Base-by-base conservation (phyloP, 2,797 vertebrate genomes). In the Catostomus latipinnis region DNA sequence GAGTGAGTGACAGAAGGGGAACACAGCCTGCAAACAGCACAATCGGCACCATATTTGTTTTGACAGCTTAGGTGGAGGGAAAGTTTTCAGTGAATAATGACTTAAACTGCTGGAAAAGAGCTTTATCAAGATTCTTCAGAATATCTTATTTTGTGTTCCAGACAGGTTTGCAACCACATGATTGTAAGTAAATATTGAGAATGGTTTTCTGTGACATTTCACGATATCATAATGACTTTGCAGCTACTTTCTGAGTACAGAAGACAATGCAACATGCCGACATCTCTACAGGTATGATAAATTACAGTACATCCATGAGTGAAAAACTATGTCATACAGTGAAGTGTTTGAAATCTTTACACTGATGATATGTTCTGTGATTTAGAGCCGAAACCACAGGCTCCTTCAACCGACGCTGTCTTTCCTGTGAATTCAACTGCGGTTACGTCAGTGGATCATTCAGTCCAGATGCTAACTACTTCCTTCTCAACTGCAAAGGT, bases 231-330 rank as follows among this genome's bases (percentile, higher is more conserved):
- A 34, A 53, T 61, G 67, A 50, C 2, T 89, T 85, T 66, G 48
- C 92, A 99, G 98, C 88, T 99, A 99, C 85, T 99, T 99, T 84
- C 93, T 98, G 86, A 99, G 98, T 91, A 99, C 97, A 2, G 98
- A 99, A 87, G 97, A 98, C 46, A 91, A 95, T 74, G 96, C 97
- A 0, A 95, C 94, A 75, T 92, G 96, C 12, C 88, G 97, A 1
- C 97, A 99, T 67, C 93, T 99, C 75, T 99, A 98, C 93, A 99
- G 97, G 98, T 99, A 86, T 12, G 66, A 18, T 13, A 7, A 34
- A 14, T 45, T 16, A 50, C 0, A 0, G 34, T 34, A 34, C 48
- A 12, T 57, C 8, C 2, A 5, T 34, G 8, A 58, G 9, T 49
- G 9, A 10, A 18, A 34, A 13, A 14, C 70, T 56, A 8, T 16